These are phyloP conservation scores for Turnix velox DNA, from an alignment of 2,113 vertebrate genomes.

Conservation along the genomic window DNA sequence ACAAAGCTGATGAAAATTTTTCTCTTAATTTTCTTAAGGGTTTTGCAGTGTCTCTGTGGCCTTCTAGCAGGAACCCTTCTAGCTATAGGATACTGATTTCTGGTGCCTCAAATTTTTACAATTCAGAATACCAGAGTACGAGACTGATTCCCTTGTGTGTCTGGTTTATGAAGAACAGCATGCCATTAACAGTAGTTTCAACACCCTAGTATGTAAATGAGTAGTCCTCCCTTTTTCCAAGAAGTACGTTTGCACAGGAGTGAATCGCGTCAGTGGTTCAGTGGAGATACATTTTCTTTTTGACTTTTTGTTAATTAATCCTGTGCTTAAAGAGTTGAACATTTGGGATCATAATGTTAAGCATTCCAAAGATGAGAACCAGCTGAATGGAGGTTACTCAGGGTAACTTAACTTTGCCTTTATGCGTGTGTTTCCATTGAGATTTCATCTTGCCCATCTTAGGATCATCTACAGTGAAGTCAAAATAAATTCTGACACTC, in stretches of 20 bases:
- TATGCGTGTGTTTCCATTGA: not conserved
- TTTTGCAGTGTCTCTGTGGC: not conserved
- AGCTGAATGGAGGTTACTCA: not conserved
- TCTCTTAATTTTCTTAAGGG: not conserved
- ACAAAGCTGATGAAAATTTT: not conserved
- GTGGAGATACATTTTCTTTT: not conserved
- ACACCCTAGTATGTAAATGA: not conserved
- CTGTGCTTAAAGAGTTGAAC: not conserved
- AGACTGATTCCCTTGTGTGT: not conserved
- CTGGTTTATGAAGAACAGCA: not conserved
- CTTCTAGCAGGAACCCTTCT: rapidly evolving
- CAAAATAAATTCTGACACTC: not conserved
- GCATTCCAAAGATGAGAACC: not conserved
- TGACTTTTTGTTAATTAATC: not conserved
- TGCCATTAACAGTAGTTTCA: not conserved
- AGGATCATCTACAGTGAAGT: not conserved
- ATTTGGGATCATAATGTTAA: not conserved
- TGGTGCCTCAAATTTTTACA: not conserved
- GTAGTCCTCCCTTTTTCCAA: not conserved
- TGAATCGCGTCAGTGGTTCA: rapidly evolving
- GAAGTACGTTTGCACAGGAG: not conserved
- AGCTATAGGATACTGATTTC: not conserved
- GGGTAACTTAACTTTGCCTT: not conserved
- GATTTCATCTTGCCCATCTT: not conserved
- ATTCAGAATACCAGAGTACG: not conserved